Base-by-base conservation (phyloP, 2,113 vertebrate genomes). In the Nerophis ophidion region DNA sequence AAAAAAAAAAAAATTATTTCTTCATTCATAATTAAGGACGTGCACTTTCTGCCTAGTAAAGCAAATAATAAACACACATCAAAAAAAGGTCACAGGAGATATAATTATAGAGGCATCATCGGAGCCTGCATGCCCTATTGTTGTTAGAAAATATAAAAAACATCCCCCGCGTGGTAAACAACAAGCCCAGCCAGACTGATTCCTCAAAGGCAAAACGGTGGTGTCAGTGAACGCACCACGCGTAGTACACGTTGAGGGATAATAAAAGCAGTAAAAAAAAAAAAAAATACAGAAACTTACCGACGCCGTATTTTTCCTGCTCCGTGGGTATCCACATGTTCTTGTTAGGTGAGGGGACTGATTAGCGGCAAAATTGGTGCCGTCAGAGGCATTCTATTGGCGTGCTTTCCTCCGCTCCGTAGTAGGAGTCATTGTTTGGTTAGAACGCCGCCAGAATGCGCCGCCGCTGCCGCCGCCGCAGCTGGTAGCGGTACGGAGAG, bases 261-360 rank as follows among this genome's bases (percentile, higher is more conserved):
- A 54, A 54, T 35, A 54, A 35, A 45, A 45, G 13, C 8, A 6
- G 13, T 4, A 44, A 58, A 62, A 71, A 66, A 40, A 38, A 75
- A 49, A 76, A 53, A 65, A 75, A 71, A 60, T 58, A 0, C 70
- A 72, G 68, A 65, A 88, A 95, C 95, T 96, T 89, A 98, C 95
- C 95, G 84, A 96, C 95, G 83, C 96, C 96, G 92, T 96, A 98
- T 91, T 98, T 98, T 79, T 97, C 96, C 76, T 95, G 91, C 62
- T 98, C 96, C 49, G 96, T 95, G 54, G 96, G 96, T 85, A 95
- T 93, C 96, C 96, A 97, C 96, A 98, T 98, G 84, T 84, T 86
- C 77, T 82, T 64, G 63, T 79, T 55, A 86, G 58, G 77, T 71
- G 63, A 75, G 71, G 3, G 56, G 65, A 57, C 57, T 69, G 60